Conservation (phyloP, 1,140 invertebrate genomes). For the Argopecten irradians region DNA sequence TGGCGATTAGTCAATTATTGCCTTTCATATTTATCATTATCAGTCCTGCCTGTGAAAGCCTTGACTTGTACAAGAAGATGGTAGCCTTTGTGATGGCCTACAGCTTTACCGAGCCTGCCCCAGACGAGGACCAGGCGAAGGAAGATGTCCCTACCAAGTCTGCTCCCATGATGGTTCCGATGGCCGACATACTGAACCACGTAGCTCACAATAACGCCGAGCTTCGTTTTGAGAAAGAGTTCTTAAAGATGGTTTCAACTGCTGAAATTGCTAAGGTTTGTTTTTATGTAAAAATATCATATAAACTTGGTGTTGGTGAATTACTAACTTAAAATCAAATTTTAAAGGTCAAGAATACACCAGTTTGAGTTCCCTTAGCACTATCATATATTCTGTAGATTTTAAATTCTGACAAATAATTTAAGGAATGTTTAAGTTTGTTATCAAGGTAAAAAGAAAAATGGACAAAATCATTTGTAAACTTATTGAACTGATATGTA, state of each 20-base stretch:
- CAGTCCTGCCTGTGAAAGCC: slow-evolving; percentile 59
- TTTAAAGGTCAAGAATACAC: no score
- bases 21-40: neutral
- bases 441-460: no score
- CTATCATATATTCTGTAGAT: no score
- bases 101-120: slow-evolving; percentile 76
- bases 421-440: no score
- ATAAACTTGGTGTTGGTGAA: no score
- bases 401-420: no score
- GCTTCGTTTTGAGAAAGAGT: slow-evolving; percentile 72
- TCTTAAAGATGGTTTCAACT: slow-evolving; percentile 73
- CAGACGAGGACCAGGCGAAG: slow-evolving; percentile 55
- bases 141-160: slow-evolving; percentile 56
- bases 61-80: slow-evolving; percentile 76
- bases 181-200: slow-evolving; percentile 78
- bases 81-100: slow-evolving; percentile 78
- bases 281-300: neutral
- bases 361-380: no score
- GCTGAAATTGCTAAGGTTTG: slow-evolving; percentile 73
- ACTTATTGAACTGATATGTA: no score
- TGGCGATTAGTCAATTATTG: neutral
- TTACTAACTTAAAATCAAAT: no score
- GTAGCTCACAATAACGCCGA: slow-evolving; percentile 76
- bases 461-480: no score
- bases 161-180: slow-evolving; percentile 76